Evolutionary conservation across 2,113 vertebrate species (phyloP).

Genomic region (Myiozetetes cayanensis): DNA sequence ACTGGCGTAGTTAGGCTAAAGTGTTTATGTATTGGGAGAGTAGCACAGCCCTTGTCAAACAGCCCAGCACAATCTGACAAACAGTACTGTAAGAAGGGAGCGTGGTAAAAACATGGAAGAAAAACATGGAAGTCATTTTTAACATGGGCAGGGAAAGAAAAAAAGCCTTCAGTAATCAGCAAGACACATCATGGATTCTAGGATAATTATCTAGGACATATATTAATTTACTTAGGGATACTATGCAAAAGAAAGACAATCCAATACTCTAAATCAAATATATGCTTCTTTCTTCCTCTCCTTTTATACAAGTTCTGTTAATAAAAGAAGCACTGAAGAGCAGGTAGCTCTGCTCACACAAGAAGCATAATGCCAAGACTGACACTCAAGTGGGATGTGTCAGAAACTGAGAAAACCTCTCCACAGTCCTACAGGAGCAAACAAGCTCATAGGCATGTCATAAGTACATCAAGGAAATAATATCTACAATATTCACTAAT

Average conservation of each 20-base stretch:
- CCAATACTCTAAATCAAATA: neutral
- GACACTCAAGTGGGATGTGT: slow-evolving; percentile 24
- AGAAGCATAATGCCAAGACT: neutral
- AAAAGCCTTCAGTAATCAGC: neutral
- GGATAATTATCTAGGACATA: neutral
- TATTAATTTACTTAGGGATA: neutral
- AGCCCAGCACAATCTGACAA: neutral
- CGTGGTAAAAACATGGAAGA: neutral
- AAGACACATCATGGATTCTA: neutral
- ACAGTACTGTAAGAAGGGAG: neutral
- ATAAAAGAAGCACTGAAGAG: neutral
- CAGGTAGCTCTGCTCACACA: neutral
- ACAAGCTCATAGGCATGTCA: neutral
- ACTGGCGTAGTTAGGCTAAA: neutral
- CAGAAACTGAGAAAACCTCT: slow-evolving; percentile 45
- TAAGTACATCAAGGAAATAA: neutral
- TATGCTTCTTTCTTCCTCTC: neutral
- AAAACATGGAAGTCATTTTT: neutral
- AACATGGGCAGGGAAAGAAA: neutral
- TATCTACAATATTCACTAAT: neutral
- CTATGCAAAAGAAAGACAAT: neutral
- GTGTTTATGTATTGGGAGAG: neutral
- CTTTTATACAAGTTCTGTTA: neutral
- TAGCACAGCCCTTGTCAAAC: neutral
- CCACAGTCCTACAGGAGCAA: neutral